Evolutionary conservation across 2,113 vertebrate species (phyloP), one percentile per base, ranked within the genome.

Genomic region (Pachypanchax playfairii): DNA sequence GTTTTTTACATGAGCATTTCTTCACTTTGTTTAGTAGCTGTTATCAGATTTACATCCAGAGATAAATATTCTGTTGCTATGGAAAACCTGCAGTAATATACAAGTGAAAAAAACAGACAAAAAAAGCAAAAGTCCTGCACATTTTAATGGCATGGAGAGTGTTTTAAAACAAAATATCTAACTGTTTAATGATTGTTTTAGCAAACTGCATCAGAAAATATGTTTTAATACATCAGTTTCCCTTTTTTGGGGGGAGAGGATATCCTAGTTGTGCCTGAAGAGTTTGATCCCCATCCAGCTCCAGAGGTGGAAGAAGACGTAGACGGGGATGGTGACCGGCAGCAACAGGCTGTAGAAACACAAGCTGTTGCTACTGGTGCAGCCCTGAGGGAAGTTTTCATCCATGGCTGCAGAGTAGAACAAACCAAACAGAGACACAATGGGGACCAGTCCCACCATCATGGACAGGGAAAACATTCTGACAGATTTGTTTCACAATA

Each of bases 261-360:
- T 7, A 15, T n/a, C 6, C 70, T 94, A 98, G 85, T 98, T 98
- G 85, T 99, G 95, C 58, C 94, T 89, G 36, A 99, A 99, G 49
- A 99, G 94, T 62, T 98, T 99, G 77, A 98, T 94, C 28, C 95
- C 96, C 88, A 98, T 96, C 96, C 95, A 97, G 60, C 92, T 95
- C 95, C 96, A 98, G 1, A 98, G 87, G 80, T 98, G 95, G 87
- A 98, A 98, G 86, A 99, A 98, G 17, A 98, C 94, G 24, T 98
- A 98, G 13, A 98, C 96, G 0, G 96, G 95, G 17, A 98, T 92
- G 0, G 95, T 96, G 31, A 99, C 38, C 0, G 96, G 96, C 55
- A 99, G 83, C 57, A 99, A 91, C n/a, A 99, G 93, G 6, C 95
- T 98, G 78, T 98, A 98, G 84, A 98, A 98, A 72, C 97, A 98